Percentiles rank a stretch among this genome's conserved stretches.
These are phyloP conservation scores for Julus scanicus DNA, from an alignment of 2,888 invertebrate genomes.

Conservation along the genomic window DNA sequence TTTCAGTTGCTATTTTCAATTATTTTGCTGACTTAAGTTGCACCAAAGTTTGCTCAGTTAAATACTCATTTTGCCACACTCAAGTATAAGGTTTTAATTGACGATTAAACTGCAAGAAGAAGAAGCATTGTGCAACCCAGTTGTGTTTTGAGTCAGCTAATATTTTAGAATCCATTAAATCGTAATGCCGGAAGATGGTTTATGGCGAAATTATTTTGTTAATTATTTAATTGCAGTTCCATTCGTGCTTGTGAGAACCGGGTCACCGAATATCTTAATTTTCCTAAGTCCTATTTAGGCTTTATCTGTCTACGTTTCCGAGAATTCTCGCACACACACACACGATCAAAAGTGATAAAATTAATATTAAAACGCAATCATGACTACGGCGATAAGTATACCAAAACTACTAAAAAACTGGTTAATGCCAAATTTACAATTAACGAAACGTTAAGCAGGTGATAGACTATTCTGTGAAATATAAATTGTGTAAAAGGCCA, in stretches of 20 bases:
- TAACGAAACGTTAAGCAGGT: not conserved
- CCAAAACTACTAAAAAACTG: constrained; percentile 1
- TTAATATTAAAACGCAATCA: not conserved
- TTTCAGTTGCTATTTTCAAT: no score
- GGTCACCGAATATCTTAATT: not conserved
- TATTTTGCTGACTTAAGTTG: no score
- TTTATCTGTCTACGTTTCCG: not conserved
- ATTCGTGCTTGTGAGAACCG: constrained; percentile 5
- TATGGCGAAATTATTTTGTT: not conserved
- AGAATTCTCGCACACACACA: constrained; percentile 11
- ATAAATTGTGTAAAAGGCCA: not conserved
- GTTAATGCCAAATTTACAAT: not conserved
- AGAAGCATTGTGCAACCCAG: not conserved
- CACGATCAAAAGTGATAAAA: constrained; percentile 3
- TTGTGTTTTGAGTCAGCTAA: not conserved
- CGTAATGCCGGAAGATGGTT: not conserved
- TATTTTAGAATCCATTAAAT: constrained; percentile 10
- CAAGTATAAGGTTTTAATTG: no score
- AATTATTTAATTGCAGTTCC: not conserved
- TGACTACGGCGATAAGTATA: not conserved
- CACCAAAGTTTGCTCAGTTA: no score
- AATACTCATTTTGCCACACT: no score
- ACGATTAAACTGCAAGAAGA: not conserved
- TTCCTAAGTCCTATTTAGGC: not conserved
- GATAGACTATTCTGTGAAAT: not conserved